Evolutionary conservation across 1,140 invertebrate genomes (phyloP).

Genomic region (Atta colombica): DNA sequence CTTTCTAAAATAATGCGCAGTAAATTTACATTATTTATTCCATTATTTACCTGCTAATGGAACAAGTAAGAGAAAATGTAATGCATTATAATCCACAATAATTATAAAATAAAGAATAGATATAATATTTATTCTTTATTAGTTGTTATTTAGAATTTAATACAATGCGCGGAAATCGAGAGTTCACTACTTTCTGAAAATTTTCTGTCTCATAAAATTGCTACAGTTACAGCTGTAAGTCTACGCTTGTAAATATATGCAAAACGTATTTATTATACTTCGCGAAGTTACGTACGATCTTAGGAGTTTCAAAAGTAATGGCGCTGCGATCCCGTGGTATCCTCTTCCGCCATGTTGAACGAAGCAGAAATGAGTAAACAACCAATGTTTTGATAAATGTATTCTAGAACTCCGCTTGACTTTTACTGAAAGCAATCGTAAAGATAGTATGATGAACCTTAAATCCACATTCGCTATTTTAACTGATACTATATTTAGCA

Average conservation of each 20-base stretch:
- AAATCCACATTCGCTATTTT: not conserved
- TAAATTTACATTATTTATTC: not conserved
- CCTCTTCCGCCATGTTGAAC: slow-evolving; percentile 16
- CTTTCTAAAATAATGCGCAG: slow-evolving; percentile 7
- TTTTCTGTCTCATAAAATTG: slow-evolving; percentile 1
- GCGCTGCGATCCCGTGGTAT: slow-evolving; percentile 12
- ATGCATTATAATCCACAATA: not conserved
- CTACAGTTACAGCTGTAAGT: slow-evolving; percentile 5
- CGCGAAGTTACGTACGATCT: slow-evolving; percentile 40
- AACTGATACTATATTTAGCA: not conserved
- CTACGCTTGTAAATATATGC: slow-evolving; percentile 58
- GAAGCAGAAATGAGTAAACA: slow-evolving; percentile 51
- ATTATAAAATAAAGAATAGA: not conserved
- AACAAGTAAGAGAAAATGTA: slow-evolving; percentile 2
- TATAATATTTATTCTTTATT: not conserved
- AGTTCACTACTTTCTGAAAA: slow-evolving; percentile 7
- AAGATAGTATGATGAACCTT: not conserved
- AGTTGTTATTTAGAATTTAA: not conserved
- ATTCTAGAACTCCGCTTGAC: slow-evolving; percentile 13
- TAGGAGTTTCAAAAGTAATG: slow-evolving; percentile 14
- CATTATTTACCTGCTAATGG: not conserved
- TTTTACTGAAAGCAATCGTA: not conserved
- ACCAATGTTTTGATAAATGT: slow-evolving; percentile 18
- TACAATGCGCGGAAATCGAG: slow-evolving; percentile 14
- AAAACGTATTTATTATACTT: slow-evolving; percentile 60